Evolutionary conservation across 2,888 invertebrate species (phyloP), one percentile per base, ranked within the genome.

Genomic region (Panzeria rudis): DNA sequence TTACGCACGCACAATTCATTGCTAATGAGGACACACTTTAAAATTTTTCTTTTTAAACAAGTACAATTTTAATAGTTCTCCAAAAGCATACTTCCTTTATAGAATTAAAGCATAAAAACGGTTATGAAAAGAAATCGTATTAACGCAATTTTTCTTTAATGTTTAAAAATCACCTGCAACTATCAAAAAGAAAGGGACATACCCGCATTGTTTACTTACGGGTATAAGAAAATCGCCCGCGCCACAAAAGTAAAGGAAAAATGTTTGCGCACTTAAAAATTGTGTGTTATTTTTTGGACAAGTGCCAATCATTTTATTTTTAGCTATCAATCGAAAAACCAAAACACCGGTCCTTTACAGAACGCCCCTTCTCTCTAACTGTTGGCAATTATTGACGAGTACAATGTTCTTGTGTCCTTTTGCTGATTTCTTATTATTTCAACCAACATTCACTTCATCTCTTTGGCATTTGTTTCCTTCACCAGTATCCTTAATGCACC

Each of bases 261-360:
- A 68, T 32, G 62, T 76, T 47, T 64, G 29, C 47, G 47, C 56
- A 54, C 25, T 20, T 5, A 20, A 23, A 41, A 32, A 25, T 25
- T 59, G 17, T 72, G 41, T 66, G 32, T 64, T 44, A 17, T 29
- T 64, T 64, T 69, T 71, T 47, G 69, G 75, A 85, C 85, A 85
- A 85, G 82, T 85, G 85, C 82, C 85, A 85, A 82, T 85, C 85
- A 85, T 82, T 82, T n/a, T 50, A 64, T 29, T 72, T 73, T 73
- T 47, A 41, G 61, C 17, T 52, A 81, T 81, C 81, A 84, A 80
- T 52, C 72, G 80, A 81, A 73, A 61, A 85, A 79, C 73, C 85
- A 85, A 85, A 85, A 82, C 85, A 85, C 85, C 85, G 85, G 85
- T 85, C 75, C 66, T 79, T 78, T 71, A 72, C 56, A 80, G 64